Evolutionary conservation across 2,113 vertebrate species (phyloP).

Genomic region (Rissa tridactyla): DNA sequence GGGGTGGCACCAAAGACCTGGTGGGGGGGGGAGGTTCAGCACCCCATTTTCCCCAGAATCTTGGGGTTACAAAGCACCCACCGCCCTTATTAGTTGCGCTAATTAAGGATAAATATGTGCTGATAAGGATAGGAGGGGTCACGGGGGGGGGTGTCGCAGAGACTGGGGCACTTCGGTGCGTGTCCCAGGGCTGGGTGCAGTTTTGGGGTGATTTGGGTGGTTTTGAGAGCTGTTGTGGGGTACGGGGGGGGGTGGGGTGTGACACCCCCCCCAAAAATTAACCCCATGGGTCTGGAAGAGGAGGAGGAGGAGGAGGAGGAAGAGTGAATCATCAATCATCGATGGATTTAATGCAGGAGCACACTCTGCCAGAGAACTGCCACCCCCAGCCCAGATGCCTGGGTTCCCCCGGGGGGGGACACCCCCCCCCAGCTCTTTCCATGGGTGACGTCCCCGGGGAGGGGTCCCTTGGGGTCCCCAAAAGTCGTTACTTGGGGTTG

Average conservation of each 20-base stretch:
- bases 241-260: no score
- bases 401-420: no score
- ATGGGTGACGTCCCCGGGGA: not conserved
- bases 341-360: not conserved
- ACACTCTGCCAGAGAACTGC: fast-evolving
- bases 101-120: not conserved
- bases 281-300: not conserved
- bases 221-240: fast-evolving
- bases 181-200: not conserved
- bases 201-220: not conserved
- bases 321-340: not conserved
- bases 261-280: not conserved
- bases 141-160: fast-evolving
- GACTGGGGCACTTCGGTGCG: not conserved
- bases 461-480: not conserved
- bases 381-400: no score
- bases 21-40: not conserved
- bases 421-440: not conserved
- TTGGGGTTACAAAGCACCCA: not conserved
- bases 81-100: not conserved
- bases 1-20: not conserved
- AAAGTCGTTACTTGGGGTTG: not conserved
- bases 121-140: not conserved
- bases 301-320: not conserved
- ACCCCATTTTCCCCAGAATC: not conserved